Evolutionary conservation across 2,113 vertebrate species (phyloP).

Genomic region (Lagopus muta): DNA sequence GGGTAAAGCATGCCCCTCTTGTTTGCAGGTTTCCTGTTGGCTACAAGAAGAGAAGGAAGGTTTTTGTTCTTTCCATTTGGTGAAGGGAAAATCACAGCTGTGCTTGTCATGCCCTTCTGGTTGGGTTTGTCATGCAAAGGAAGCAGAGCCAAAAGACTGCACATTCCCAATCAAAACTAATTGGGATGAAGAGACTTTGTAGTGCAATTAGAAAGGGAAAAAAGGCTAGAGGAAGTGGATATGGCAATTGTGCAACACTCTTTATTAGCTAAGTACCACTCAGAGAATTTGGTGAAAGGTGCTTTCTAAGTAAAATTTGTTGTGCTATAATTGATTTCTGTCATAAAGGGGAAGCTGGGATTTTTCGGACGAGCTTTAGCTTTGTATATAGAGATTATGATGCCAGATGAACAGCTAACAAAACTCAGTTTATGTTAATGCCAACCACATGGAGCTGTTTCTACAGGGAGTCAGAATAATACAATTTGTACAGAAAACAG

Average conservation of each 20-base stretch:
- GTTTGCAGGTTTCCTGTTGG: slow-evolving; percentile 68
- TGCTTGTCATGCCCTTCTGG: slow-evolving; percentile 64
- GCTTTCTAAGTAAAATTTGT: slow-evolving; percentile 74
- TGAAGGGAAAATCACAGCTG: slow-evolving; percentile 69
- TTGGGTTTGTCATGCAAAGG: slow-evolving; percentile 75
- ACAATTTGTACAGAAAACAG: slow-evolving; percentile 77
- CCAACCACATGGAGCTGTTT: slow-evolving; percentile 73
- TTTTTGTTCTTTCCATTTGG: slow-evolving; percentile 61
- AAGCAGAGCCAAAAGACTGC: slow-evolving; percentile 74
- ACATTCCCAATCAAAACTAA: slow-evolving; percentile 75
- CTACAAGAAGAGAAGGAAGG: slow-evolving; percentile 20
- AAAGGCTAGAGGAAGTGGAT: slow-evolving; percentile 65
- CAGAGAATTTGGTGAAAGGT: slow-evolving; percentile 74
- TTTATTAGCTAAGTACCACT: slow-evolving; percentile 70
- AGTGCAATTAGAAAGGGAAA: slow-evolving; percentile 50
- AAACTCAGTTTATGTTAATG: slow-evolving; percentile 75
- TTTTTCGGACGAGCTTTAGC: slow-evolving; percentile 62
- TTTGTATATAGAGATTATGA: slow-evolving; percentile 59
- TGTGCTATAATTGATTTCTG: slow-evolving; percentile 76
- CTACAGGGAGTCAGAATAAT: slow-evolving; percentile 75
- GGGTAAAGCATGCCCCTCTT: slow-evolving; percentile 34
- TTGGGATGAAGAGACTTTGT: slow-evolving; percentile 67
- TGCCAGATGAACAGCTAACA: slow-evolving; percentile 75
- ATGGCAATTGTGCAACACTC: slow-evolving; percentile 54
- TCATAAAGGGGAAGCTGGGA: slow-evolving; percentile 69